Evolutionary conservation across 2,888 invertebrate genomes (phyloP).

Genomic region (Rapana venosa): DNA sequence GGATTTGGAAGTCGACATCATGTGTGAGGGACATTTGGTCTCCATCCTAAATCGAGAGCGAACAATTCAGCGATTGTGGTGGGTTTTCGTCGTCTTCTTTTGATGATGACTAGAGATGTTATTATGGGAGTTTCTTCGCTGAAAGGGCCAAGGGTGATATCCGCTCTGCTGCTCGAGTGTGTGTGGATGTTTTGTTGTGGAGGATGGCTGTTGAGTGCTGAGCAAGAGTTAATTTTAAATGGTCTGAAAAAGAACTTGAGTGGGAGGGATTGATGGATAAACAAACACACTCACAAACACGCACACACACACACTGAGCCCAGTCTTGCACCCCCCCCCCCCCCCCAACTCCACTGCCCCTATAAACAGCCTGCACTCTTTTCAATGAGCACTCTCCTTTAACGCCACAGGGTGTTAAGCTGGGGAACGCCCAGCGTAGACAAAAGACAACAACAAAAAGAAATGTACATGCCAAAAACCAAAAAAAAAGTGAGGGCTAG

Average conservation of each 20-base stretch:
- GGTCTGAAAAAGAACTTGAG: background rate
- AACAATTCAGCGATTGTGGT: background rate
- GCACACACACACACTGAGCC: background rate
- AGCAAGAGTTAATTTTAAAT: background rate
- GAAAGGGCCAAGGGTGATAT: background rate
- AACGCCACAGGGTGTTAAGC: too few relatives aligned
- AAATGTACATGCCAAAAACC: too few relatives aligned
- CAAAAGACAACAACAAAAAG: too few relatives aligned
- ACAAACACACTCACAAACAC: background rate
- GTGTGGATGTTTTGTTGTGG: too few relatives aligned
- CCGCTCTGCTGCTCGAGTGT: background rate
- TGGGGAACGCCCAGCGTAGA: too few relatives aligned
- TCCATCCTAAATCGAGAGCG: background rate
- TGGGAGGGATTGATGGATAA: background rate
- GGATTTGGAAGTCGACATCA: background rate
- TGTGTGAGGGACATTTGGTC: background rate
- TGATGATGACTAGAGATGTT: background rate
- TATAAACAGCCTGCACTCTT: background rate
- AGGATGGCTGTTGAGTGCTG: background rate
- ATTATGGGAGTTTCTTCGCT: background rate
- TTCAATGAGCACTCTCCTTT: background rate
- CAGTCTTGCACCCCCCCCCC: background rate
- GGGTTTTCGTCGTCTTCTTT: background rate
- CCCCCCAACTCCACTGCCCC: background rate
- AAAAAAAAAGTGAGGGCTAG: background rate